Percentiles rank a stretch among this genome's conserved stretches.
These are phyloP conservation scores for Coregonus clupeaformis DNA, from an alignment of 2,113 vertebrate genomes.

Conservation along the genomic window DNA sequence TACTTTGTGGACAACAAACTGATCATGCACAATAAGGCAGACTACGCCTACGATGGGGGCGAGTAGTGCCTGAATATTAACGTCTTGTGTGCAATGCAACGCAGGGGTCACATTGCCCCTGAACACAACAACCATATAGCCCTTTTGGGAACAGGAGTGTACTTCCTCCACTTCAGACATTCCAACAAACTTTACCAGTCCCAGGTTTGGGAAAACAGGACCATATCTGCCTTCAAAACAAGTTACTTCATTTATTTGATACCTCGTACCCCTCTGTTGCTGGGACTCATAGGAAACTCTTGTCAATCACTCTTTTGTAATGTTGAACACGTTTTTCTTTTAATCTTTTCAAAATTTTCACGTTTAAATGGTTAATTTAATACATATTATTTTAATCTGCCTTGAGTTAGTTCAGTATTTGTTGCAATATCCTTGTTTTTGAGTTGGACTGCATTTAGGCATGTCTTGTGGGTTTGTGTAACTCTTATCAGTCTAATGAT, in stretches of 20 bases:
- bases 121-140: constrained; percentile 19
- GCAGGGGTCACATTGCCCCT: constrained; percentile 20
- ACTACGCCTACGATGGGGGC: constrained; percentile 96
- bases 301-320: constrained; percentile 18
- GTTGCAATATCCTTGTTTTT: neutral
- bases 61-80: constrained; percentile 71
- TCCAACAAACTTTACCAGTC: constrained; percentile 33
- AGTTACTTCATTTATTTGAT: constrained; percentile 29
- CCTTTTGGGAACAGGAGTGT: constrained; percentile 27
- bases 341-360: neutral
- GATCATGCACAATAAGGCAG: constrained; percentile 99
- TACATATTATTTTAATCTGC: constrained; percentile 33
- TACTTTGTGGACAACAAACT: constrained; percentile 99
- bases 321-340: neutral
- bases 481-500: no score
- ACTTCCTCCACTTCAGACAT: constrained; percentile 31
- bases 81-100: constrained; percentile 37
- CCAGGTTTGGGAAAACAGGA: constrained; percentile 19
- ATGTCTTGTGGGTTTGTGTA: neutral
- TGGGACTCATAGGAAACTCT: constrained; percentile 33
- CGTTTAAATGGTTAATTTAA: neutral
- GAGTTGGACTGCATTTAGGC: neutral
- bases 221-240: constrained; percentile 48
- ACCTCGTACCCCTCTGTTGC: constrained; percentile 27
- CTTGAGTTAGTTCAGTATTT: constrained; percentile 40